Evolutionary conservation across 2,113 vertebrate species (phyloP), one percentile per base, ranked within the genome.

Genomic region (Scartelaos histophorus): DNA sequence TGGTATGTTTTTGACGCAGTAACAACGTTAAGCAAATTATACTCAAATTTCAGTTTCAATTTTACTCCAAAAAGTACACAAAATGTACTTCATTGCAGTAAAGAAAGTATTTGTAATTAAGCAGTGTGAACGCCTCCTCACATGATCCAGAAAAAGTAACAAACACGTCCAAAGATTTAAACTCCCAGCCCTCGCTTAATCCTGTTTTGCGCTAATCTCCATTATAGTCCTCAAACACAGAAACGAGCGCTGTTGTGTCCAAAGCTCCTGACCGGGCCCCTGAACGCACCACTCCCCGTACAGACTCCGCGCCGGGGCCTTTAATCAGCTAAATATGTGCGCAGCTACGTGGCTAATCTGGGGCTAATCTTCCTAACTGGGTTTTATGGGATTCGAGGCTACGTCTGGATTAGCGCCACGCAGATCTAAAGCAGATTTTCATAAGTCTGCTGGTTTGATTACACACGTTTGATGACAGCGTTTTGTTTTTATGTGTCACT

Each of bases 281-380:
- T 82, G 88, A 88, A 2, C 60, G 70, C 66, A 71, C 54, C 51
- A 64, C 49, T 77, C 76, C 75, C 85, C 79, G 24, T n/a, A 56
- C 73, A 80, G 87, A 81, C 88, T 76, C 73, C 54, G 81, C 78
- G 80, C 87, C 88, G 60, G 66, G 85, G 82, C 82, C 81, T 87
- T 92, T 88, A 90, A 90, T 90, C 88, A 77, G 85, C 87, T 88
- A 87, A 88, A 90, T 91, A 88, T 85, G 87, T 85, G 87, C 85
- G 79, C 81, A 74, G 88, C 87, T 88, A 87, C 83, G 88, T 87
- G 81, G 87, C 86, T 91, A 91, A 92, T 91, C 90, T 91, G 83
- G 75, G 81, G 69, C 83, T 91, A 92, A 91, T 92, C 89, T 89
- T 80, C 84, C 90, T 87, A 89, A 91, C 88, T 87, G 87, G 90